Evolutionary conservation across 2,113 vertebrate genomes (phyloP).

Genomic region (Oplegnathus fasciatus): DNA sequence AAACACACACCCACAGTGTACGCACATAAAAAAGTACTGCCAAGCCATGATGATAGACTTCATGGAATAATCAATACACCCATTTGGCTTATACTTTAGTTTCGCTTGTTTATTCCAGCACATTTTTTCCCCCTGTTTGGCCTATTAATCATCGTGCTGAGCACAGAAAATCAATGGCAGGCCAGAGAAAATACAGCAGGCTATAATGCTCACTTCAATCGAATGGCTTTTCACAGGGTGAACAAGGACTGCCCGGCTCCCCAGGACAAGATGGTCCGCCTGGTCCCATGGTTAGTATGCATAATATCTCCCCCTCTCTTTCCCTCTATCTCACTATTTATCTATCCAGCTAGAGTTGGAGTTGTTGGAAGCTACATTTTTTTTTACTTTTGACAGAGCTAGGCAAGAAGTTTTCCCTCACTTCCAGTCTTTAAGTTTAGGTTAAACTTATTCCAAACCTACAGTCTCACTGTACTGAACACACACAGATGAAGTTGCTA

Average conservation of each 20-base stretch:
- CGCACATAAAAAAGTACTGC: constrained; percentile 31
- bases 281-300: constrained; percentile 91
- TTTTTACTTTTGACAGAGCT: constrained; percentile 7
- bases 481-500: not conserved
- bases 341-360: not conserved
- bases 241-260: constrained; percentile 96
- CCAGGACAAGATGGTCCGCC: constrained; percentile 96
- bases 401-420: not conserved
- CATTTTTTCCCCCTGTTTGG: constrained; percentile 63
- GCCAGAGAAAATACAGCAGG: constrained; percentile 69
- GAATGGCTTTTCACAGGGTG: constrained; percentile 88
- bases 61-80: constrained; percentile 77
- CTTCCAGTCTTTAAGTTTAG: not conserved
- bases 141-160: constrained; percentile 75
- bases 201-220: constrained; percentile 71
- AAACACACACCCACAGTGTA: constrained; percentile 31
- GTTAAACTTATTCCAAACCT: not conserved
- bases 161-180: constrained; percentile 78
- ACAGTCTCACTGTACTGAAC: not conserved
- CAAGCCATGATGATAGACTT: constrained; percentile 71
- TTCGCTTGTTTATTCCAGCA: constrained; percentile 77
- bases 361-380: not conserved
- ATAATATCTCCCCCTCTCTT: not conserved
- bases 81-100: constrained; percentile 71
- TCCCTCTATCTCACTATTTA: not conserved